Base-by-base conservation (phyloP, 2,888 invertebrate genomes). In the Hypselothyrea guttata region DNA sequence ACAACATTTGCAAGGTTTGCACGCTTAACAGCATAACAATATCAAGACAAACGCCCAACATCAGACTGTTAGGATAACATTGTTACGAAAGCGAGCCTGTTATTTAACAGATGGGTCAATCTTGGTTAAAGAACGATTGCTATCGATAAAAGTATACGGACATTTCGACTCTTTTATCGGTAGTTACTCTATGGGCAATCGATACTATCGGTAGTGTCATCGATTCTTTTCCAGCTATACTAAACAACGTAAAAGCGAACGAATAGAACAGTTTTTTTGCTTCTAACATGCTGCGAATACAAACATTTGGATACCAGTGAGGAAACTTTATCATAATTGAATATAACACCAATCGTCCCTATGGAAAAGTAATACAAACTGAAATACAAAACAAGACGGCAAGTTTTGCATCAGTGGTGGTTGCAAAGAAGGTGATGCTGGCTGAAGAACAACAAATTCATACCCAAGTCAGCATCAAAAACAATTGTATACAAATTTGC, bases 231-330 rank as follows among this genome's bases (percentile, higher is more conserved):
- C 40, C 48, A 35, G 28, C 47, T 71, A 69, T 71, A 71, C 69
- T 57, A 71, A 71, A 66, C 60, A 66, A 69, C 69, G 69, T 53
- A 69, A 60, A 69, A 71, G 49, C 8, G n/a, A 7, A 1, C 11
- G 16, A 35, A 30, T 67, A 66, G 60, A 69, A 44, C 53, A 27
- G 60, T 60, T 66, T 71, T 40, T 60, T 60, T 65, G 15, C 30
- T 15, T 33, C 15, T 15, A 53, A 49, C 34, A 52, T 56, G 40
- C 47, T 48, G 34, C 53, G 40, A 70, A 7, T 7, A 22, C 34
- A 41, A 55, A 8, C 1, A 34, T 7, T n/a, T 12, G 2, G 37
- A 7, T 18, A 9, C 8, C 0, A 40, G 4, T 13, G 1, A 1
- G 22, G 49, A 5, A 44, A 5, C 15, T 7, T 2, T 4, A 27